Conservation (phyloP, 2,888 invertebrate genomes). For the Polydrusus tereticollis region DNA sequence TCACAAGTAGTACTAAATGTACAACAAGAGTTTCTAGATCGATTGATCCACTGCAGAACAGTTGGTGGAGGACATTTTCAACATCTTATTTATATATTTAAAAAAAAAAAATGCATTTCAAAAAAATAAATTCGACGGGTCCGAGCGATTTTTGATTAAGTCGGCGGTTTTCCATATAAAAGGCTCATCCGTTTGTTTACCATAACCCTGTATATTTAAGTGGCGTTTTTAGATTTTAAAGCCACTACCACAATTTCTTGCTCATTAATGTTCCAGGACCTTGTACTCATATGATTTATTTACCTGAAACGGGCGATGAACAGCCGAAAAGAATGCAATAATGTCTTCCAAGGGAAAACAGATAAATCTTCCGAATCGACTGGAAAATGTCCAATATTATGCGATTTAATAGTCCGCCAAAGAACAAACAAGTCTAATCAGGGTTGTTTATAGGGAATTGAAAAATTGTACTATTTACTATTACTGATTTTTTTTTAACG, state of each 20-base stretch:
- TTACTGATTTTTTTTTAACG: no score
- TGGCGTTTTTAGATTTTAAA: not conserved
- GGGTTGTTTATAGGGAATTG: not conserved
- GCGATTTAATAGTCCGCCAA: conserved; percentile 1
- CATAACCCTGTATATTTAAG: no score
- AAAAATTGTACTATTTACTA: not conserved
- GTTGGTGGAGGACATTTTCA: no score
- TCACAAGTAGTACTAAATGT: no score
- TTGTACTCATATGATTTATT: not conserved
- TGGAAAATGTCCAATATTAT: conserved; percentile 20
- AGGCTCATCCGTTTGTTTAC: no score
- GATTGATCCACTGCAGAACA: no score
- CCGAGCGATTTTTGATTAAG: no score
- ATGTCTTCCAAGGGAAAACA: not conserved
- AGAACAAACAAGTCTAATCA: conserved; percentile 7
- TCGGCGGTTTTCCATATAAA: no score
- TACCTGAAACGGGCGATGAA: conserved; percentile 21
- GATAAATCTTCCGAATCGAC: conserved; percentile 6
- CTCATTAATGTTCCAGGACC: not conserved
- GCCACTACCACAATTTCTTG: not conserved
- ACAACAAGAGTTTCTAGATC: no score
- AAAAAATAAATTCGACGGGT: no score
- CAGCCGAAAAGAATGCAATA: conserved; percentile 11
- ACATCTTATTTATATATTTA: no score
- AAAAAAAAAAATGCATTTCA: no score